Base-by-base conservation (phyloP, 2,888 invertebrate species). In the Dichetophora obliterata region DNA sequence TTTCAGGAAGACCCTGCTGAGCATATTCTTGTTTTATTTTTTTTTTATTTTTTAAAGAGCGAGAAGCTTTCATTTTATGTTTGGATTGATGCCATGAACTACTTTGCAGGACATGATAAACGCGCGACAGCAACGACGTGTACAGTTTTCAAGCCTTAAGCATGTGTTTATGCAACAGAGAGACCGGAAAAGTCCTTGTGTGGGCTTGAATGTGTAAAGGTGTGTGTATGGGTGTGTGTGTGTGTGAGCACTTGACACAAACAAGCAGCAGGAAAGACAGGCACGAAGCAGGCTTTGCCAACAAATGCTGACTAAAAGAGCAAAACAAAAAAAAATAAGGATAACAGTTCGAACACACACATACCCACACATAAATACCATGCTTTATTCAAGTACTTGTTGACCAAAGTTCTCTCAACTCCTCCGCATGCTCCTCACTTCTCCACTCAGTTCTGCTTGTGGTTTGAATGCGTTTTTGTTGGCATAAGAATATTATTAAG, bases 401-500 rank as follows among this genome's bases (percentile, higher is more conserved):
- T 31, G 16, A 54, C 77, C 69, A 69, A 50, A 69, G 63, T 31
- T 11, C 65, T 37, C 24, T 65, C n/a, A 34, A 14, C 61, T 68
- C 11, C 5, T 19, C 0, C 34, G 5, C 24, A 24, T n/a, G 11
- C 19, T n/a, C 22, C 48, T 31, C 69, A 43, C 31, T 68, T 54
- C 19, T 6, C 11, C 22, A 14, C 63, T 71, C n/a, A n/a, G n/a
- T n/a, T n/a, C n/a, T n/a, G n/a, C 59, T 37, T 57, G n/a, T 72
- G 69, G 52, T 79, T 69, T 69, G n/a, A n/a, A 16, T 54, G 57
- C 16, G 11, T 31, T 52, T 74, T 73, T 84, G 85, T 86, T 86
- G 83, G 83, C 85, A 86, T 86, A 85, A 83, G 84, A 84, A 86
- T 84, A 84, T 84, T 86, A 87, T 86, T 85, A 86, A 86, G 86